Evolutionary conservation across 2,797 vertebrate genomes (phyloP).

Genomic region (Smutsia temminckii): DNA sequence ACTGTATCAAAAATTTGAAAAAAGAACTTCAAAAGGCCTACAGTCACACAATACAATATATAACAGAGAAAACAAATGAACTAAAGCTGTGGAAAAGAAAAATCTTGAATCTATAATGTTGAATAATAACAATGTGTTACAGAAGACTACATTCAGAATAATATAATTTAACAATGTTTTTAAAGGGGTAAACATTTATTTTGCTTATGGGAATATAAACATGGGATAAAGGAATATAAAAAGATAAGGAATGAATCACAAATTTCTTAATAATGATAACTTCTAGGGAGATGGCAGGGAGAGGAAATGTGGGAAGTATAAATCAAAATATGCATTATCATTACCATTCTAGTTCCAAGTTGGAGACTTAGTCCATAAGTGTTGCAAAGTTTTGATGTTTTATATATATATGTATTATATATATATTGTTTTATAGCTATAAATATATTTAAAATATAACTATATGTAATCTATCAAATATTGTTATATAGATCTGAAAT

Average conservation of each 20-base stretch:
- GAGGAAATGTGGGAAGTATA: neutral
- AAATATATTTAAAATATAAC: neutral
- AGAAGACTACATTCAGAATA: neutral
- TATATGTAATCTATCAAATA: neutral
- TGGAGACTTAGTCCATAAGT: neutral
- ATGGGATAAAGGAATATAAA: neutral
- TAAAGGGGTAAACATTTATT: neutral
- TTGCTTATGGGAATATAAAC: neutral
- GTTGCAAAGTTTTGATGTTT: neutral
- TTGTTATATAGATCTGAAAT: neutral
- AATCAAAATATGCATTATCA: neutral
- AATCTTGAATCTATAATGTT: neutral
- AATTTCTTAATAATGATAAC: neutral
- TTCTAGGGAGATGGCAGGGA: neutral
- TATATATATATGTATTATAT: neutral
- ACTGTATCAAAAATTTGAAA: neutral
- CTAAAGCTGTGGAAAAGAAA: neutral
- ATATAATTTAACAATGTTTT: neutral
- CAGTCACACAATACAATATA: neutral
- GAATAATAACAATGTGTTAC: neutral
- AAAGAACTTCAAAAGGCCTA: neutral
- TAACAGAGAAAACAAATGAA: neutral
- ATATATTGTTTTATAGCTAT: no score
- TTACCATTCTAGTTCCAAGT: neutral
- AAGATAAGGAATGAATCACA: neutral